Conservation (phyloP, 2,888 invertebrate species). For the Phania funesta region DNA sequence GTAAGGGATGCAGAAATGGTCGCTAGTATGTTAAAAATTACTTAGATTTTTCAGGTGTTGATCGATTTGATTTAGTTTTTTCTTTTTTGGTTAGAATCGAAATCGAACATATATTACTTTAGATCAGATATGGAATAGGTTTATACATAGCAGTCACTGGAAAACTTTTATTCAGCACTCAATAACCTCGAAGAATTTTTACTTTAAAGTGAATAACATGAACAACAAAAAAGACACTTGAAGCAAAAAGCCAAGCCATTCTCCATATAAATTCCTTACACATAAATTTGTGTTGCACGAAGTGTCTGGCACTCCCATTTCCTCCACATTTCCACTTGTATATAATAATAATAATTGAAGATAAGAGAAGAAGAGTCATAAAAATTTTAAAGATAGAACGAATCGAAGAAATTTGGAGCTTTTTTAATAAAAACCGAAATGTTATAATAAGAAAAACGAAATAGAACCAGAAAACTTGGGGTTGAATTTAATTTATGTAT, state of each 20-base stretch:
- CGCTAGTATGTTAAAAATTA: no score
- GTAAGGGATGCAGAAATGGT: no score
- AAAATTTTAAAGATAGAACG: slow-evolving; percentile 12
- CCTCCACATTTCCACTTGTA: neutral
- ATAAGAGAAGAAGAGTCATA: slow-evolving; percentile 12
- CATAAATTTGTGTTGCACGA: slow-evolving; percentile 32
- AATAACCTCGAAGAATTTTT: neutral
- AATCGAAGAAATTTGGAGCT: slow-evolving; percentile 23
- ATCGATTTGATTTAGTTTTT: no score
- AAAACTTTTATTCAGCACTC: slow-evolving; percentile 9
- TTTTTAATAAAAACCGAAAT: slow-evolving; percentile 33
- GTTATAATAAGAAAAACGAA: slow-evolving; percentile 15
- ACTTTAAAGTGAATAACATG: slow-evolving; percentile 2
- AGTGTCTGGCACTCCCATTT: slow-evolving; percentile 15
- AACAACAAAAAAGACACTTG: slow-evolving; percentile 29
- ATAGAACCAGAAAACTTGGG: slow-evolving; percentile 7
- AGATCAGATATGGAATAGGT: no score
- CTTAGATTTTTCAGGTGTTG: no score
- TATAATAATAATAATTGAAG: slow-evolving; percentile 3
- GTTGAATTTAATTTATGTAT: neutral
- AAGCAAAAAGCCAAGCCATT: neutral
- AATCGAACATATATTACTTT: no score
- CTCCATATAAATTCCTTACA: slow-evolving; percentile 47
- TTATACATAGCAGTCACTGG: no score
- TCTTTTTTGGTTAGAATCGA: no score